These are phyloP conservation scores for Prunella himalayana DNA, from an alignment of 2,113 vertebrate species.

Conservation along the genomic window DNA sequence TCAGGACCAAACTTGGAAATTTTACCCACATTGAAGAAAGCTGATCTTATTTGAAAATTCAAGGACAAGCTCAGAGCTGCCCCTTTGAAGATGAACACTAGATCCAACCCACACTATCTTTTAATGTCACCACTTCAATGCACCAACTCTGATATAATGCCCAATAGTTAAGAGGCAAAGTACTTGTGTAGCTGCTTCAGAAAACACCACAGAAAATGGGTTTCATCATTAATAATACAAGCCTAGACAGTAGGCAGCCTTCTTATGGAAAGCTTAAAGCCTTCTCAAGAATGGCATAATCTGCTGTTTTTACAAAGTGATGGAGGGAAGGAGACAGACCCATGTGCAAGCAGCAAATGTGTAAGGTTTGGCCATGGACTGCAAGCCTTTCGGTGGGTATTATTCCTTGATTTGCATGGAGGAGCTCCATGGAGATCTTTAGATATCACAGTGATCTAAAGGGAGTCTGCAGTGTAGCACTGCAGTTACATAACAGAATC, in stretches of 20 bases:
- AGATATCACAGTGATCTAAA: background rate
- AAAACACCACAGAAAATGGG: background rate
- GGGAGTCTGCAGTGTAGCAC: background rate
- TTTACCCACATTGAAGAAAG: background rate
- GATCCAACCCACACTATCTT: background rate
- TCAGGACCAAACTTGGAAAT: background rate
- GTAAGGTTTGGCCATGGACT: background rate
- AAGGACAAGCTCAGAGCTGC: background rate
- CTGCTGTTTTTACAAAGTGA: background rate
- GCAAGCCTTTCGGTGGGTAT: fast-evolving
- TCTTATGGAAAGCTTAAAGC: background rate
- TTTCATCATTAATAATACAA: background rate
- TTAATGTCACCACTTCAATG: background rate
- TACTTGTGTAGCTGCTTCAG: background rate
- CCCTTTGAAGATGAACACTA: background rate
- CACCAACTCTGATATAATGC: background rate
- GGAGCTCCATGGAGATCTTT: background rate
- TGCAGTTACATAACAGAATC: background rate
- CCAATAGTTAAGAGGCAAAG: background rate
- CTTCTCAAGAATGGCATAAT: background rate
- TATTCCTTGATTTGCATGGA: background rate
- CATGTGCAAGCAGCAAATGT: background rate
- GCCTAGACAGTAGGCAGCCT: background rate
- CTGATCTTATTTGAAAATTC: background rate
- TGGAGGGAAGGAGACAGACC: background rate